Evolutionary conservation across 2,113 vertebrate species (phyloP).

Genomic region (Eonycteris spelaea): DNA sequence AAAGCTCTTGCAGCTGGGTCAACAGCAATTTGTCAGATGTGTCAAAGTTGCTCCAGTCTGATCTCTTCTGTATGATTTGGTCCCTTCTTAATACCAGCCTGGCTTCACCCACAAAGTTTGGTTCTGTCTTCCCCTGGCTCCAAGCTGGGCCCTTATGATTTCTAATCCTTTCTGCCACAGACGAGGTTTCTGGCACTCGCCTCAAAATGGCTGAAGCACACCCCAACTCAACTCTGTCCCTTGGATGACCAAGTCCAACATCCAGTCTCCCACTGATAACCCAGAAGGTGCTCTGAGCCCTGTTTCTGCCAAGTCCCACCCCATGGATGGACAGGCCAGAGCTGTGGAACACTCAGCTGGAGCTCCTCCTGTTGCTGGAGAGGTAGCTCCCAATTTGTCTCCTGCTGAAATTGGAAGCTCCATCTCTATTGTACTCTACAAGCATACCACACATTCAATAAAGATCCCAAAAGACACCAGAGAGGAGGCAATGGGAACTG

Average conservation of each 20-base stretch:
- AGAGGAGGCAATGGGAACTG: fast-evolving
- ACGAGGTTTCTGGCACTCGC: background rate
- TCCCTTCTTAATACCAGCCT: background rate
- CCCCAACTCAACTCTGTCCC: background rate
- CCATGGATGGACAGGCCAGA: background rate
- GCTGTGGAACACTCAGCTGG: background rate
- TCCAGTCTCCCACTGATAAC: background rate
- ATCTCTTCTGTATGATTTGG: background rate
- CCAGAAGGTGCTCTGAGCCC: background rate
- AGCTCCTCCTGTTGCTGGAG: background rate
- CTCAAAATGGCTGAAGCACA: background rate
- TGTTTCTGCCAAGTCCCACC: background rate
- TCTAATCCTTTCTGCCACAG: background rate
- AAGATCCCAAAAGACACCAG: background rate
- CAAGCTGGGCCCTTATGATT: background rate
- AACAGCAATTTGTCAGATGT: background rate
- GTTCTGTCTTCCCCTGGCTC: background rate
- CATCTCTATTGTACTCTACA: background rate
- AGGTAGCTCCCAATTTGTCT: background rate
- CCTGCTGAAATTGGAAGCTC: background rate
- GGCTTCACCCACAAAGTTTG: background rate
- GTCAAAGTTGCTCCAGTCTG: background rate
- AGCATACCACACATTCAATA: background rate
- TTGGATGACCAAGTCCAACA: background rate
- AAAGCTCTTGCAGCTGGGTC: background rate